Evolutionary conservation across 2,113 vertebrate genomes (phyloP).

Genomic region (Nerophis ophidion): DNA sequence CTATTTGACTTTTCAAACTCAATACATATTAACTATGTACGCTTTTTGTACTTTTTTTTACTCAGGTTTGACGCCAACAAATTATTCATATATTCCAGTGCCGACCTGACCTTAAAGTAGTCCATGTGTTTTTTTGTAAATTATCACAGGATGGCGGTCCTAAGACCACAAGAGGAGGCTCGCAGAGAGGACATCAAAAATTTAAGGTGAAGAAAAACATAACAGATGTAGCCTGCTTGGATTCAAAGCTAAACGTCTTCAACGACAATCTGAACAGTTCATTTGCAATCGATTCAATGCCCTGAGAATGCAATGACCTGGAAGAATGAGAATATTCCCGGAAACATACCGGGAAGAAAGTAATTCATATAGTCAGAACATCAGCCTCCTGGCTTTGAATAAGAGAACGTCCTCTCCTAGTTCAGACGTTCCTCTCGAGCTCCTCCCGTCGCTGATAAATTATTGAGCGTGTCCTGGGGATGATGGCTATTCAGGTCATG

Average conservation of each 20-base stretch:
- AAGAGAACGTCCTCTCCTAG: constrained; percentile 22
- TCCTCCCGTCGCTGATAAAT: constrained; percentile 36
- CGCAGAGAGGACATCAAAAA: not conserved
- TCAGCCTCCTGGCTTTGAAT: constrained; percentile 31
- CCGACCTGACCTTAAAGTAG: too few species aligned
- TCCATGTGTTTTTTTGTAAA: too few species aligned
- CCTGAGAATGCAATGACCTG: too few species aligned
- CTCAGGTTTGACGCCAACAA: too few species aligned
- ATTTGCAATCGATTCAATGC: too few species aligned
- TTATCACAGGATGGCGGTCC: not conserved
- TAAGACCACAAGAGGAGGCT: constrained; percentile 7
- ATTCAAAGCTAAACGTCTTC: too few species aligned
- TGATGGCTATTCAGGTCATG: constrained; percentile 18
- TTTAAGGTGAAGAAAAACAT: not conserved
- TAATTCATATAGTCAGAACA: not conserved
- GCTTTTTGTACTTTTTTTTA: too few species aligned
- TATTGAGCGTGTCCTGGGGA: constrained; percentile 51
- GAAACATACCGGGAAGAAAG: not conserved
- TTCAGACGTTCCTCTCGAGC: constrained; percentile 27
- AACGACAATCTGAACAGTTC: too few species aligned
- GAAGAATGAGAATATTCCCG: not conserved
- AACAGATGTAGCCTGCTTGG: not conserved
- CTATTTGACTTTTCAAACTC: too few species aligned
- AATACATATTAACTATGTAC: too few species aligned
- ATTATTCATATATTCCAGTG: too few species aligned